phyloP scores from a whole-genome alignment of 1,140 invertebrate genomes.

The Temnothorax longispinosus region DNA sequence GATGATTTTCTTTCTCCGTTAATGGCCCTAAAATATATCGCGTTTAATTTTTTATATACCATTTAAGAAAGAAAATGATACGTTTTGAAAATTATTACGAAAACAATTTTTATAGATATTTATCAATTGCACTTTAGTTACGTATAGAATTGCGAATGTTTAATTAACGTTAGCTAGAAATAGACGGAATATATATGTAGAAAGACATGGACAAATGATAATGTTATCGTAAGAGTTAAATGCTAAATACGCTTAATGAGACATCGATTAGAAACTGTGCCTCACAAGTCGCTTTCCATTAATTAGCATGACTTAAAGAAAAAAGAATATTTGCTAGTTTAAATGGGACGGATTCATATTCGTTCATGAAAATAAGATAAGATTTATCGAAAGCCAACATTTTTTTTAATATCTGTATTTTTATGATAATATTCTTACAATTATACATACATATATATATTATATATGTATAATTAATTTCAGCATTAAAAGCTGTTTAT shows the following conservation, averaged over 20 bases:
- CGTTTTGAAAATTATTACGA: background rate
- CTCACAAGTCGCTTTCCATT: slow-evolving; percentile 30
- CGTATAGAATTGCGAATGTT: background rate
- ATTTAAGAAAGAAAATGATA: background rate
- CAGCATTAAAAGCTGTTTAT: background rate
- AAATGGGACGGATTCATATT: background rate
- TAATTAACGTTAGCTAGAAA: slow-evolving; percentile 21
- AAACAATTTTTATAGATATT: background rate
- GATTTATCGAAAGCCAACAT: background rate
- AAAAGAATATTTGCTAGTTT: background rate
- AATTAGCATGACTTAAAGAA: background rate
- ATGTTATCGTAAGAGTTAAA: slow-evolving; percentile 30
- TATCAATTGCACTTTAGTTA: slow-evolving; percentile 17
- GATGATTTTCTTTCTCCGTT: background rate
- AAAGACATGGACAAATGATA: slow-evolving; percentile 34
- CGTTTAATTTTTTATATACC: background rate
- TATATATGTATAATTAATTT: background rate
- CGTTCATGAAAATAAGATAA: background rate
- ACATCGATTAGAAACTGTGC: slow-evolving; percentile 39
- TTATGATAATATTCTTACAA: background rate
- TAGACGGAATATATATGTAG: background rate
- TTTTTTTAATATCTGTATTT: background rate
- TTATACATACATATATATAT: background rate
- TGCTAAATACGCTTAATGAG: slow-evolving; percentile 36
- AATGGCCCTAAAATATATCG: background rate